phyloP scores from a whole-genome alignment of 2,888 invertebrate genomes.

The Tribolium freemani region DNA sequence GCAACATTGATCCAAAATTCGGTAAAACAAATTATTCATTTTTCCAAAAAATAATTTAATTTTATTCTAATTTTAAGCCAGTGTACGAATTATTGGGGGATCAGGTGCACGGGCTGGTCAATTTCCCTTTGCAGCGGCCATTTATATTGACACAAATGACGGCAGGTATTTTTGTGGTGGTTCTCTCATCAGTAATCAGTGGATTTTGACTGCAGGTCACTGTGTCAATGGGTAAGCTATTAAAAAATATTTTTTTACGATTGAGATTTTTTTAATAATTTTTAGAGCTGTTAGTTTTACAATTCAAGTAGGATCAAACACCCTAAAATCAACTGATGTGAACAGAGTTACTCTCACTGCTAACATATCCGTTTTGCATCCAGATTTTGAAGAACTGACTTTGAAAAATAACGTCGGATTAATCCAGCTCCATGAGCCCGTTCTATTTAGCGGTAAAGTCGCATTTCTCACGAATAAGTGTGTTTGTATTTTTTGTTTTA shows the following conservation, averaged over 20 bases:
- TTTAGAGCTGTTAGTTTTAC: constrained; percentile 12
- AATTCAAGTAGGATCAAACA: constrained; percentile 17
- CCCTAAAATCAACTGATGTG: neutral
- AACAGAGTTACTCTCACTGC: constrained; percentile 11
- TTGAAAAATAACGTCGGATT: constrained; percentile 17
- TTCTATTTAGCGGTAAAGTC: constrained; percentile 2
- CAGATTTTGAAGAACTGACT: constrained; percentile 13
- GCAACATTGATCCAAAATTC: neutral
- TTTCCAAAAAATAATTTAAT: neutral
- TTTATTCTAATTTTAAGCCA: neutral
- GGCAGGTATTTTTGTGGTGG: constrained; percentile 16
- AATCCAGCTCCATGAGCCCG: constrained; percentile 1
- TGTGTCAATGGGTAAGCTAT: constrained; percentile 5
- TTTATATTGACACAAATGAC: neutral
- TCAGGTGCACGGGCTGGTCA: neutral
- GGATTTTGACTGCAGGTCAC: constrained; percentile 20
- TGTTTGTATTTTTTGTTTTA: constrained; percentile 2
- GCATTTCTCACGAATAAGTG: neutral
- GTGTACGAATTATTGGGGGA: neutral
- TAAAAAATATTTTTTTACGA: neutral
- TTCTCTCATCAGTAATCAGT: constrained; percentile 8
- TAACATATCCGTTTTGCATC: constrained; percentile 20
- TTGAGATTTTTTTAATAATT: neutral
- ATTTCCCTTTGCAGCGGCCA: constrained; percentile 16
- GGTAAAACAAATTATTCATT: neutral